Percentiles rank a stretch among this genome's conserved stretches.
Conservation (phyloP, 2,888 invertebrate species). For the Ptycholaimellus sp. region DNA sequence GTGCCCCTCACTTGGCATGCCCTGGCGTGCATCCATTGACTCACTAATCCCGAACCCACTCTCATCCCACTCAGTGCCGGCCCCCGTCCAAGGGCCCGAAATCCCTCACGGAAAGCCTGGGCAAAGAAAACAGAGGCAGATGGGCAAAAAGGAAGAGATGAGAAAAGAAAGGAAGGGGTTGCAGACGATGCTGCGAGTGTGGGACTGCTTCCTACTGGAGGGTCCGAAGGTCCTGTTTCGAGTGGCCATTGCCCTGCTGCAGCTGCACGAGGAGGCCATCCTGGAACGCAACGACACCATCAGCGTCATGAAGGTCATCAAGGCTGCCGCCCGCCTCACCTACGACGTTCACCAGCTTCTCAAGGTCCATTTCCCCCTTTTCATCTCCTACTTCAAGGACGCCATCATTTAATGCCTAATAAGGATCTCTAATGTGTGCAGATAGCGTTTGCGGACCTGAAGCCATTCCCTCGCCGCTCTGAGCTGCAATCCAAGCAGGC, state of each 20-base stretch:
- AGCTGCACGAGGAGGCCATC: slow-evolving; percentile 28
- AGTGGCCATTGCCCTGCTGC: slow-evolving; percentile 30
- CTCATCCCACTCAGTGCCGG: too few relatives aligned
- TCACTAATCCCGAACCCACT: too few relatives aligned
- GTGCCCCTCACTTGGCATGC: too few relatives aligned
- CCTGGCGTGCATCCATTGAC: too few relatives aligned
- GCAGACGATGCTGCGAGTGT: slow-evolving; percentile 33
- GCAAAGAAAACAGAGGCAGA: too few relatives aligned
- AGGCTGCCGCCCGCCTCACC: slow-evolving; percentile 30
- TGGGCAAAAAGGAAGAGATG: too few relatives aligned
- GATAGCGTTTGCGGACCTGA: slow-evolving; percentile 31
- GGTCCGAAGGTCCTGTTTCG: slow-evolving; percentile 35
- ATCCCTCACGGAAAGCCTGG: too few relatives aligned
- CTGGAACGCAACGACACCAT: slow-evolving; percentile 31
- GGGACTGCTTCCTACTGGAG: slow-evolving; percentile 36
- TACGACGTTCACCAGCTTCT: slow-evolving; percentile 33
- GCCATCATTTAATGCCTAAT: not conserved
- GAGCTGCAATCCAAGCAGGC: slow-evolving; percentile 30
- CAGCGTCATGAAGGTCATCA: slow-evolving; percentile 32
- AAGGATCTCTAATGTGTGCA: slow-evolving; percentile 12
- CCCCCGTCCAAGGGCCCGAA: too few relatives aligned
- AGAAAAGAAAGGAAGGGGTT: too few relatives aligned
- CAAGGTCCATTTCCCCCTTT: slow-evolving; percentile 21
- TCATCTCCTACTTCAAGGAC: too few relatives aligned
- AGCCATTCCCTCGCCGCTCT: slow-evolving; percentile 30